Evolutionary conservation across 2,888 invertebrate species (phyloP).

Genomic region (Dynastes grantii): DNA sequence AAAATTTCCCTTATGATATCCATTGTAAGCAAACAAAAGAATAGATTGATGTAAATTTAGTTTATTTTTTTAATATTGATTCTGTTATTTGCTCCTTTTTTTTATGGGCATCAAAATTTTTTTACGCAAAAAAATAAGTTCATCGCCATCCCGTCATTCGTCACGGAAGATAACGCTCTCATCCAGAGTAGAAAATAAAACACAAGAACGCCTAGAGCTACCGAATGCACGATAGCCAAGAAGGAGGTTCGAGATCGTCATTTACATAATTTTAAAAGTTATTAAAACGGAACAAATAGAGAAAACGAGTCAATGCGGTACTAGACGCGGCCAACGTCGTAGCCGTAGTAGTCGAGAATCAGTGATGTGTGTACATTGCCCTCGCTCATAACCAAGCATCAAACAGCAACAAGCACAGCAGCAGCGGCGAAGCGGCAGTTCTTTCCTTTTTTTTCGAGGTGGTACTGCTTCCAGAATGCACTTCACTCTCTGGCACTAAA

Average conservation of each 20-base stretch:
- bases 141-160: neutral
- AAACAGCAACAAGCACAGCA: constrained; percentile 34
- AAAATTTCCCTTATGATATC: no score
- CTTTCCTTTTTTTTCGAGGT: constrained; percentile 52
- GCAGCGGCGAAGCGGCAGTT: constrained; percentile 35
- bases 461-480: constrained; percentile 54
- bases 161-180: constrained; percentile 14
- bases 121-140: neutral
- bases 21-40: no score
- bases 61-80: no score
- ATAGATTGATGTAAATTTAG: no score
- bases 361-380: constrained; percentile 55
- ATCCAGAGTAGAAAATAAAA: neutral
- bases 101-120: no score
- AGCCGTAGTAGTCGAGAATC: constrained; percentile 54
- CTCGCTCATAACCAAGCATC: constrained; percentile 50
- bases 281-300: constrained; percentile 52
- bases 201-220: neutral
- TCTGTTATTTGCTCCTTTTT: no score
- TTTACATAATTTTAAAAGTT: constrained; percentile 52
- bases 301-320: constrained; percentile 49
- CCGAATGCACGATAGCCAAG: constrained; percentile 37
- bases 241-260: constrained; percentile 42
- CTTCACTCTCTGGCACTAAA: constrained; percentile 55
- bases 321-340: constrained; percentile 53